These are phyloP conservation scores for Lasioglossum villosulum DNA, from an alignment of 2,888 invertebrate genomes.

Conservation along the genomic window DNA sequence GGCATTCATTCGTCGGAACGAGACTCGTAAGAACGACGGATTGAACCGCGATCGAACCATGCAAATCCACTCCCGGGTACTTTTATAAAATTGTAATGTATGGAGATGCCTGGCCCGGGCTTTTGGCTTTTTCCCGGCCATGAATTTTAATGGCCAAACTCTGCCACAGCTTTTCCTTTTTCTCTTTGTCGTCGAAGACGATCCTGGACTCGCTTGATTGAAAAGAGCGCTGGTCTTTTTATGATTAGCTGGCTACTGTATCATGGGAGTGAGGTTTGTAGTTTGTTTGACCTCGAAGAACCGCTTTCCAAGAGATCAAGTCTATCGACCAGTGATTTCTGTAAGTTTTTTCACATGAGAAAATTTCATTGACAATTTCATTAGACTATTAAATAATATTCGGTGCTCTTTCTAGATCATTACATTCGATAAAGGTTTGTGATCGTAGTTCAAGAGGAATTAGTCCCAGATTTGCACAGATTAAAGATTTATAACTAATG, in stretches of 20 bases:
- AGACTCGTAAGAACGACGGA: conserved; percentile 33
- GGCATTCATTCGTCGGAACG: conserved; percentile 28
- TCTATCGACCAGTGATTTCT: too few relatives aligned
- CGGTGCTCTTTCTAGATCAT: too few relatives aligned
- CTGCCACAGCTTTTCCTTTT: background rate
- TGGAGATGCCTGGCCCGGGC: conserved; percentile 38
- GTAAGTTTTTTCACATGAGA: too few relatives aligned
- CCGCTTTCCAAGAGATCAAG: background rate
- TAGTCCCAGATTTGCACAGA: too few relatives aligned
- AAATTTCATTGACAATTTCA: too few relatives aligned
- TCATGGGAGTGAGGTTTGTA: background rate
- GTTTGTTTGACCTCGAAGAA: background rate
- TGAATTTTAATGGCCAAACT: conserved; percentile 47
- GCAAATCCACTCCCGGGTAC: conserved; percentile 44
- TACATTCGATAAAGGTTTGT: too few relatives aligned
- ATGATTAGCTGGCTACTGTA: background rate
- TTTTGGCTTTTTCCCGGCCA: conserved; percentile 35
- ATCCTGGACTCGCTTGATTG: background rate
- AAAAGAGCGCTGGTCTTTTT: background rate
- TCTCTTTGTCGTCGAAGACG: background rate
- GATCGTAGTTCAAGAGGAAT: too few relatives aligned
- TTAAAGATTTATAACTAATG: too few relatives aligned
- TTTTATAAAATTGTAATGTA: conserved; percentile 61
- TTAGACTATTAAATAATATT: too few relatives aligned
- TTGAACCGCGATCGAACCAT: conserved; percentile 48